Percentiles rank a stretch among this genome's conserved stretches.
Evolutionary conservation across 2,888 invertebrate genomes (phyloP).

Genomic region (Agrilus biguttatus): DNA sequence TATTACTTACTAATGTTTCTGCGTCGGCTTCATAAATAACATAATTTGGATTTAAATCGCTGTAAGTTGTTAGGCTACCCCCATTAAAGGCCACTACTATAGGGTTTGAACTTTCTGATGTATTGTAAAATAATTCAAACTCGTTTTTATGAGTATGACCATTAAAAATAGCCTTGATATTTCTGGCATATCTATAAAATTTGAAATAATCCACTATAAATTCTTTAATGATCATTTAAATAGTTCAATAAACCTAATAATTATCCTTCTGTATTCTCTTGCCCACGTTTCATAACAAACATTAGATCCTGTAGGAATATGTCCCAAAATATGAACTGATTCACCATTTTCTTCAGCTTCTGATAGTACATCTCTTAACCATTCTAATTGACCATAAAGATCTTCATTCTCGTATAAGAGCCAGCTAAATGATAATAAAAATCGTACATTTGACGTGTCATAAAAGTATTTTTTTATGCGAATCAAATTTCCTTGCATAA

Average conservation of each 20-base stretch:
- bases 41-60: slow-evolving; percentile 47
- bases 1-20: slow-evolving; percentile 37
- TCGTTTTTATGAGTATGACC: slow-evolving; percentile 71
- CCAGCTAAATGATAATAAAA: slow-evolving; percentile 14
- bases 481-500: too few relatives aligned
- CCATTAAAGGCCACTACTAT: slow-evolving; percentile 63
- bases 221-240: background rate
- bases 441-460: background rate
- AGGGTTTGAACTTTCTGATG: slow-evolving; percentile 36
- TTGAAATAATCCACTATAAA: slow-evolving; percentile 21
- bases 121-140: slow-evolving; percentile 52
- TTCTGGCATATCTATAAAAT: slow-evolving; percentile 47
- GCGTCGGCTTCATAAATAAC: slow-evolving; percentile 56
- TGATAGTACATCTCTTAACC: slow-evolving; percentile 59
- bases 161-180: slow-evolving; percentile 64
- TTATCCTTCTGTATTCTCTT: slow-evolving; percentile 44
- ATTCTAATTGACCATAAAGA: slow-evolving; percentile 59
- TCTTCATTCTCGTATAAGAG: slow-evolving; percentile 41
- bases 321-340: slow-evolving; percentile 66
- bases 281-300: slow-evolving; percentile 58
- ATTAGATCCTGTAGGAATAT: slow-evolving; percentile 60
- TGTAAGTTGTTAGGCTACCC: slow-evolving; percentile 59
- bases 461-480: too few relatives aligned
- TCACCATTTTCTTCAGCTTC: slow-evolving; percentile 59
- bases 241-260: slow-evolving; percentile 11